Percentiles rank a stretch among this genome's conserved stretches.
These are phyloP conservation scores for Triplophysa yarkandensis DNA, from an alignment of 2,797 vertebrate species.

Conservation along the genomic window DNA sequence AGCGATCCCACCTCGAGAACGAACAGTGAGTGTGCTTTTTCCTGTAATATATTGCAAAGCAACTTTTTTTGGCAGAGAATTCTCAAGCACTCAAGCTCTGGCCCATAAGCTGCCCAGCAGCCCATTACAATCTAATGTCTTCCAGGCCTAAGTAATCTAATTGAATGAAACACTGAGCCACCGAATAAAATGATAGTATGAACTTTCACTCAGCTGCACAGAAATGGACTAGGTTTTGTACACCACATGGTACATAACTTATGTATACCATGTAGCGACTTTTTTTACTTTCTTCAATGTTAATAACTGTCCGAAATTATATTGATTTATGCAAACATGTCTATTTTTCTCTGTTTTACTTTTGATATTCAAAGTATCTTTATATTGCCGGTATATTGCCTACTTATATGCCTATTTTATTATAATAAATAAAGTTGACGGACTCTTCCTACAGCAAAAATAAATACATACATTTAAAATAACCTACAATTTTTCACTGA, in stretches of 20 bases:
- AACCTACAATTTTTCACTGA: too few relatives aligned
- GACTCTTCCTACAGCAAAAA: too few relatives aligned
- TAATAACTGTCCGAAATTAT: too few relatives aligned
- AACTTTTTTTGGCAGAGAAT: constrained; percentile 7
- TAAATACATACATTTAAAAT: too few relatives aligned
- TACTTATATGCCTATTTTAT: too few relatives aligned
- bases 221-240: neutral
- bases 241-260: neutral
- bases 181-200: constrained; percentile 11
- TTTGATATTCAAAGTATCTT: too few relatives aligned
- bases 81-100: constrained; percentile 29
- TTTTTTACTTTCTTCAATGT: neutral
- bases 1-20: neutral
- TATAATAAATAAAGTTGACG: too few relatives aligned
- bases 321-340: neutral
- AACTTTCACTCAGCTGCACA: constrained; percentile 17
- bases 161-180: constrained; percentile 16
- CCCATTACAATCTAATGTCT: constrained; percentile 35
- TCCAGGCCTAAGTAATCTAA: constrained; percentile 35
- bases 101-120: constrained; percentile 7
- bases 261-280: neutral
- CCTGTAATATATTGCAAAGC: constrained; percentile 23
- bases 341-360: too few relatives aligned
- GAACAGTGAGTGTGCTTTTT: constrained; percentile 11
- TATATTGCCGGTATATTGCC: too few relatives aligned